Evolutionary conservation across 2,797 vertebrate genomes (phyloP).

Genomic region (Echiichthys vipera): DNA sequence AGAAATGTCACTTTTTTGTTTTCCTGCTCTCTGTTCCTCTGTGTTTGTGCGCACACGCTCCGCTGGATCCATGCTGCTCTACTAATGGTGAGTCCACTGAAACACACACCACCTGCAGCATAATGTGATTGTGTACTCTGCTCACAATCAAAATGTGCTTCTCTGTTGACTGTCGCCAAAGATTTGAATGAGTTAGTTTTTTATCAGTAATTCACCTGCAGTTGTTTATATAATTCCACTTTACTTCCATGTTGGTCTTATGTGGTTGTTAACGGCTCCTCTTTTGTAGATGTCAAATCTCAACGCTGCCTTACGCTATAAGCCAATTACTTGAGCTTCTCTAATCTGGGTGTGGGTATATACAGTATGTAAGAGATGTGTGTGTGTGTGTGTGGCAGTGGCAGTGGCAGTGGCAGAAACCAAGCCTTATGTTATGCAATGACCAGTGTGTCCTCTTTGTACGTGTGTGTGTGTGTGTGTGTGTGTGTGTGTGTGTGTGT

Average conservation of each 20-base stretch:
- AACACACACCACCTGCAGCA: conserved; percentile 12
- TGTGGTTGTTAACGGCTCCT: conserved; percentile 45
- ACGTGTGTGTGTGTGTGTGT: conserved; percentile 2
- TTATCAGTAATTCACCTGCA: not conserved
- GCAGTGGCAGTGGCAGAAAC: not conserved
- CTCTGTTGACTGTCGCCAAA: too few species aligned
- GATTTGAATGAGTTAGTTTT: too few species aligned
- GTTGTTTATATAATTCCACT: not conserved
- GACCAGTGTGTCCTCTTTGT: conserved; percentile 8
- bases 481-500: too few species aligned
- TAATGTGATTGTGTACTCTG: not conserved
- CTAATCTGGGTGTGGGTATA: conserved; percentile 67
- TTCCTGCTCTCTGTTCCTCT: conserved; percentile 17
- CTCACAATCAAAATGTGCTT: not conserved
- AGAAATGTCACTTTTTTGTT: conserved; percentile 32
- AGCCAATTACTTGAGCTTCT: conserved; percentile 77
- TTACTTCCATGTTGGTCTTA: not conserved
- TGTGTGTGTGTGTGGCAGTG: conserved; percentile 35
- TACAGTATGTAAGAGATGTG: conserved; percentile 30
- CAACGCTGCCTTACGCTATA: conserved; percentile 63
- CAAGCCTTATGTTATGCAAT: conserved; percentile 33
- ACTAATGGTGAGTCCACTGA: conserved; percentile 71
- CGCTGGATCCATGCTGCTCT: conserved; percentile 51
- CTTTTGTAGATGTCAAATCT: conserved; percentile 61
- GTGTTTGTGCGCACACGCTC: conserved; percentile 38